phyloP scores from a whole-genome alignment of 2,113 vertebrate species.

The Emydura subglobosa region DNA sequence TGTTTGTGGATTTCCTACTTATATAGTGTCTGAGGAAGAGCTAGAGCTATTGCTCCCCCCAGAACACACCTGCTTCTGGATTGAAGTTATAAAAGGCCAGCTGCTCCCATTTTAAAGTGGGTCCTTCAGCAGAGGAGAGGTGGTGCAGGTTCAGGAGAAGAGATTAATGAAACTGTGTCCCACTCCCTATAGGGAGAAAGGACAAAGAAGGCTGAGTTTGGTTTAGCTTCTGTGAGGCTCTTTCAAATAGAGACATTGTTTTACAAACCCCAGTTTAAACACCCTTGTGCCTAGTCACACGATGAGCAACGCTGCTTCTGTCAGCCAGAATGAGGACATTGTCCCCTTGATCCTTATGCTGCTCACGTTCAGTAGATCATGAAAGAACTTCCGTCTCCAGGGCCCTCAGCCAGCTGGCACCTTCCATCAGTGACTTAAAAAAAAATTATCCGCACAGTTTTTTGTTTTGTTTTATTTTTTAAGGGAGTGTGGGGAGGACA shows the following conservation, averaged over 20 bases:
- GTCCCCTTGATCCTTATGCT: neutral
- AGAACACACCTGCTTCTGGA: neutral
- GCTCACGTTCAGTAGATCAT: accelerated
- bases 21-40: neutral
- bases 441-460: neutral
- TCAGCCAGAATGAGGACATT: neutral
- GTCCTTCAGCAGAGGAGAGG: neutral
- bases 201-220: neutral
- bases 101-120: neutral
- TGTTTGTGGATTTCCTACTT: neutral
- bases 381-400: neutral
- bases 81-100: neutral
- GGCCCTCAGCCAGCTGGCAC: neutral
- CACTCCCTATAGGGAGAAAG: neutral
- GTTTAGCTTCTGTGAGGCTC: neutral
- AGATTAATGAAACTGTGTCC: neutral
- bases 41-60: neutral
- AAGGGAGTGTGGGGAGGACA: neutral
- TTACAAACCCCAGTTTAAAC: neutral
- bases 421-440: neutral
- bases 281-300: accelerated
- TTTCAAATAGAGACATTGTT: neutral
- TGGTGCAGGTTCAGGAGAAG: neutral
- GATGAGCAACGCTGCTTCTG: accelerated
- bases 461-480: neutral